Conservation (phyloP, 2,797 vertebrate genomes). For the Paedocypris micromegethes region DNA sequence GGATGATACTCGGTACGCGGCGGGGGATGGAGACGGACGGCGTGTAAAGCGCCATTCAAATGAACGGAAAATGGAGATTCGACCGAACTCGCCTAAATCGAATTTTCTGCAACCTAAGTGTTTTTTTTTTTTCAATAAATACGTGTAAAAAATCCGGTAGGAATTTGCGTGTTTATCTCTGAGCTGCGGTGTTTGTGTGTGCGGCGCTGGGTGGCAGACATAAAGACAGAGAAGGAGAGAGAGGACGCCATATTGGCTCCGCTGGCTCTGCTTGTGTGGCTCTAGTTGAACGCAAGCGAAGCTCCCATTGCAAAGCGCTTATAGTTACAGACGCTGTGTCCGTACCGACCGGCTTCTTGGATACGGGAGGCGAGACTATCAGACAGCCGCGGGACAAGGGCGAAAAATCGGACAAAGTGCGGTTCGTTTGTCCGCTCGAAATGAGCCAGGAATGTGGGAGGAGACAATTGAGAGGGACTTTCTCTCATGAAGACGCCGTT, state of each 20-base stretch:
- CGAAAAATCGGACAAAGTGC: constrained; percentile 5
- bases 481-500: constrained; percentile 59
- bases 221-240: constrained; percentile 51
- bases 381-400: not conserved
- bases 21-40: constrained; percentile 41
- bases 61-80: not conserved
- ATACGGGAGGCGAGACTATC: constrained; percentile 16
- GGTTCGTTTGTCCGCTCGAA: constrained; percentile 36
- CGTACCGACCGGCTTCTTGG: constrained; percentile 23
- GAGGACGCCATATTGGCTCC: constrained; percentile 48
- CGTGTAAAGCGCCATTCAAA: constrained; percentile 25
- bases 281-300: constrained; percentile 31
- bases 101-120: not conserved
- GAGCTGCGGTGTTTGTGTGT: constrained; percentile 48
- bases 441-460: constrained; percentile 36
- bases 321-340: constrained; percentile 32
- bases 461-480: constrained; percentile 59
- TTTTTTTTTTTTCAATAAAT: not conserved
- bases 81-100: not conserved
- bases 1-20: constrained; percentile 28
- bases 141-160: not conserved
- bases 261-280: constrained; percentile 42
- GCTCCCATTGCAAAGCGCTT: constrained; percentile 35
- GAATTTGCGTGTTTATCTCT: constrained; percentile 23
- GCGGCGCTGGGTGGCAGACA: constrained; percentile 32